phyloP scores from a whole-genome alignment of 1,140 invertebrate species.

The Xylocopa sonorina region DNA sequence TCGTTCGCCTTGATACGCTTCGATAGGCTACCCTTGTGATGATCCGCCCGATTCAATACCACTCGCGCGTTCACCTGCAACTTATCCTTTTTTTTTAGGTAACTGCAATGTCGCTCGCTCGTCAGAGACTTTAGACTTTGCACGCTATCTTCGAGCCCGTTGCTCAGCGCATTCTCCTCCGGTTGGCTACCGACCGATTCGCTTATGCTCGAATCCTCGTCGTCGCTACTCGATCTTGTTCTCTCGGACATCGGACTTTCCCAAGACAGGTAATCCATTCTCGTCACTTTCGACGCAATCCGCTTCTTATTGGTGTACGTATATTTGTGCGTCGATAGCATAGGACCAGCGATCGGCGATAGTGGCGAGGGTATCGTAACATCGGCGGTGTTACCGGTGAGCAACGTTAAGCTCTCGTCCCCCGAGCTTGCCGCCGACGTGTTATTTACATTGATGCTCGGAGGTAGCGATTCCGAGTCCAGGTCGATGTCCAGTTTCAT shows the following conservation, averaged over 20 bases:
- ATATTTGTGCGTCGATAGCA: conserved; percentile 78
- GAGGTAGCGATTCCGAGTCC: conserved; percentile 73
- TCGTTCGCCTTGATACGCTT: conserved; percentile 67
- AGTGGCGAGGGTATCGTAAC: conserved; percentile 78
- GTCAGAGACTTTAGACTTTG: conserved; percentile 57
- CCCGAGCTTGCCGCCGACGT: conserved; percentile 73
- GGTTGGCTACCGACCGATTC: conserved; percentile 73
- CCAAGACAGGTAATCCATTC: conserved; percentile 74
- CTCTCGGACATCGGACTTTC: conserved; percentile 74
- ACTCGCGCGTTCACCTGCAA: conserved; percentile 74
- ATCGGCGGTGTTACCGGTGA: conserved; percentile 74
- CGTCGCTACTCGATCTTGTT: conserved; percentile 73
- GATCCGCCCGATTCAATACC: conserved; percentile 72
- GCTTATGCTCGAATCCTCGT: conserved; percentile 76
- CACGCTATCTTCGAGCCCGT: conserved; percentile 72
- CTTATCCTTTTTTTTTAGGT: conserved; percentile 74
- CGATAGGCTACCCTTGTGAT: conserved; percentile 58
- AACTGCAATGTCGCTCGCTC: conserved; percentile 65
- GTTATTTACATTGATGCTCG: conserved; percentile 74
- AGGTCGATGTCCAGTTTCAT: conserved; percentile 76
- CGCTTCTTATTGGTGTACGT: conserved; percentile 80
- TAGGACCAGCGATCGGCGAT: conserved; percentile 77
- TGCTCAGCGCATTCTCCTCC: conserved; percentile 73
- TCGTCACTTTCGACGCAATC: conserved; percentile 63
- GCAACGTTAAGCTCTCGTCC: conserved; percentile 75